A percentile compares a stretch with the other conserved stretches of the same genome.
Evolutionary conservation across 2,113 vertebrate species (phyloP).

Genomic region (Synchiropus splendidus): DNA sequence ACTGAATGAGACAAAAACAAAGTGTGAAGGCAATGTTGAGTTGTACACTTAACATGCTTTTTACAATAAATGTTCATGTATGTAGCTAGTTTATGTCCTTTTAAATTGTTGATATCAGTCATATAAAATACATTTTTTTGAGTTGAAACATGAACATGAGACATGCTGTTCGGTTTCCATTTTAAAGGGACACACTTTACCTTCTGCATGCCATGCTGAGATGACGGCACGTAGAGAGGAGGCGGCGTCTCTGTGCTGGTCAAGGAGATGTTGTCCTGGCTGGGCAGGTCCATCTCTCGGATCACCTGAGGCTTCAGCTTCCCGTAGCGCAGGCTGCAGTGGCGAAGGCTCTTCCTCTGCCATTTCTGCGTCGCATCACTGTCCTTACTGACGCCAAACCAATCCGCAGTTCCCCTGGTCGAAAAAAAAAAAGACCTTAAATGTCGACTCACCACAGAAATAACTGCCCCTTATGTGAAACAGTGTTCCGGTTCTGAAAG

Average conservation of each 20-base stretch:
- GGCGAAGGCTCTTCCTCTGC: conserved; percentile 95
- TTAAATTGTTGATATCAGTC: too few species aligned
- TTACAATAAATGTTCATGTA: too few species aligned
- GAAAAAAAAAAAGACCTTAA: conserved; percentile 2
- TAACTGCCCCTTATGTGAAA: neutral
- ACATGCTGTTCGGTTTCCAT: neutral
- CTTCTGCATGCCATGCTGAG: conserved; percentile 94
- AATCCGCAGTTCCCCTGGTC: conserved; percentile 94
- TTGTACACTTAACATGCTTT: too few species aligned
- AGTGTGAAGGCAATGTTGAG: too few species aligned
- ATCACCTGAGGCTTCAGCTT: conserved; percentile 94
- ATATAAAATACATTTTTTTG: too few species aligned
- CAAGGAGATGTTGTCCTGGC: conserved; percentile 93
- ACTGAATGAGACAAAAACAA: too few species aligned
- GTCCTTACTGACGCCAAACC: conserved; percentile 97
- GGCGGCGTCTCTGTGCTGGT: conserved; percentile 94
- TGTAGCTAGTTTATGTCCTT: too few species aligned
- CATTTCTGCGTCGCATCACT: conserved; percentile 90
- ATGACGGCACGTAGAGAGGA: conserved; percentile 83
- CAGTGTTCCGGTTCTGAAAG: conserved; percentile 15
- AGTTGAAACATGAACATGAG: too few species aligned
- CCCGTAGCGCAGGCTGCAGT: conserved; percentile 94
- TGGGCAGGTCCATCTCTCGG: conserved; percentile 92
- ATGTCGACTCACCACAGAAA: neutral
- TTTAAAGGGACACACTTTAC: too few species aligned